Base-by-base conservation (phyloP, 2,113 vertebrate species). In the Microtus ochrogaster region DNA sequence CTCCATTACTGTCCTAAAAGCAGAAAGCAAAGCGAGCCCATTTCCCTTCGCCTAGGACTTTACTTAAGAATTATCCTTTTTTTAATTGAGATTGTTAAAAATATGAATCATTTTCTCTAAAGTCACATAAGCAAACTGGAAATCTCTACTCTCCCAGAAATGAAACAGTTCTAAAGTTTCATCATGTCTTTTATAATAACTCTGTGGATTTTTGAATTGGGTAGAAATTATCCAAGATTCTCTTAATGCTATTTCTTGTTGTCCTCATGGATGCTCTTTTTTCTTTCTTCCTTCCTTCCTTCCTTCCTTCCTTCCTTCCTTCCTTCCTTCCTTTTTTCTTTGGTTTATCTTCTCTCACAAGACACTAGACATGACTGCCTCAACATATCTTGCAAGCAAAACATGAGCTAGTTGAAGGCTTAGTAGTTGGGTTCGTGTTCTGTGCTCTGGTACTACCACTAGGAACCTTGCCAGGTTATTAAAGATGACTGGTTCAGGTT, bases 91-190 rank as follows among this genome's bases (percentile, higher is more conserved):
- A 14, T 88, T 96, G 92, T 89, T 87, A 58, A 65, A 92, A 83
- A 39, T 91, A 68, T 89, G 70, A 97, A 91, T 92, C 85, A 96
- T 87, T 93, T 82, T 91, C 49, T 76, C 28, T 63, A 74, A 90
- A 74, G 61, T 89, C 74, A 92, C 74, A 94, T 83, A 66, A 94
- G 91, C 41, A 82, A 78, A 83, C 82, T 55, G 96, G 93, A 96
- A 94, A 65, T 92, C 33, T 88, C 83, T 82, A 26, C 36, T 90
- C 65, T 87, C 16, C 61, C 74, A 66, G 36, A 94, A 94, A 96
- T 89, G 36, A 86, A 91, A 49, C 68, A 49, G 28, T 74, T 94
- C 95, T 94, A 33, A 89, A 61, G 30, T 17, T 61, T 87, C n/a
- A 61, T 33, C 36, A 47, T 94, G 55, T 49, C 47, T 91, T 44